Conservation (phyloP, 1,140 invertebrate species). For the Plectus sambesii region DNA sequence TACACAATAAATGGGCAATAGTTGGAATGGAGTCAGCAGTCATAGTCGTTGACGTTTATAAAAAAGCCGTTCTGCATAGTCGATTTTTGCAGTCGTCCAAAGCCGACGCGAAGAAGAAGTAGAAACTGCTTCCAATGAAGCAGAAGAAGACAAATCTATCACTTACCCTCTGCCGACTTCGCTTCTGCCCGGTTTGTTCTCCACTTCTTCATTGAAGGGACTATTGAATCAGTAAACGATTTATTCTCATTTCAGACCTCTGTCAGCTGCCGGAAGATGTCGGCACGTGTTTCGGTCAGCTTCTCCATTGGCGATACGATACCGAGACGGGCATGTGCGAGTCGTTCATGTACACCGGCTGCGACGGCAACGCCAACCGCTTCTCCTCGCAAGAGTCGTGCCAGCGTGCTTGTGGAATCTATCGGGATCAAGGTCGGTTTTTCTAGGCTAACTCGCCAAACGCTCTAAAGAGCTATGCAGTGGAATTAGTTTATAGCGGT, state of each 20-base stretch:
- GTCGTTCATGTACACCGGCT: conserved; percentile 40
- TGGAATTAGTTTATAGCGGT: no score
- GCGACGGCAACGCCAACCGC: conserved; percentile 28
- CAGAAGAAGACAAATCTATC: no score
- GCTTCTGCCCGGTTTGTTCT: conserved; percentile 21
- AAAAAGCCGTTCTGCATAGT: no score
- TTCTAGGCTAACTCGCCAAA: no score
- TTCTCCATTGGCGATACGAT: conserved; percentile 33
- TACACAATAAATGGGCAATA: no score
- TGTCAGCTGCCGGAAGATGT: conserved; percentile 37
- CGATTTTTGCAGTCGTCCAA: no score
- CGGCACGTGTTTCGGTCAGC: conserved; percentile 37
- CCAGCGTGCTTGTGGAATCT: conserved; percentile 40
- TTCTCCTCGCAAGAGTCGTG: conserved; percentile 30
- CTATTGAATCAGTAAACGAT: conserved; percentile 3
- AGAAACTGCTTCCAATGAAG: conserved; percentile 11
- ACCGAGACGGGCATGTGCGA: conserved; percentile 27
- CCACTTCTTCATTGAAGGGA: no score
- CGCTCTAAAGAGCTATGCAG: no score
- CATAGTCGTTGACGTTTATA: no score
- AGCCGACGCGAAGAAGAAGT: conserved; percentile 3
- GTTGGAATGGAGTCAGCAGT: no score
- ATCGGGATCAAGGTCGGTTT: conserved; percentile 25
- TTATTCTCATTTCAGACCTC: conserved; percentile 26
- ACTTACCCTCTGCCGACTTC: conserved; percentile 13